Base-by-base conservation (phyloP, 2,888 invertebrate species). In the Dicyrtomina minuta region DNA sequence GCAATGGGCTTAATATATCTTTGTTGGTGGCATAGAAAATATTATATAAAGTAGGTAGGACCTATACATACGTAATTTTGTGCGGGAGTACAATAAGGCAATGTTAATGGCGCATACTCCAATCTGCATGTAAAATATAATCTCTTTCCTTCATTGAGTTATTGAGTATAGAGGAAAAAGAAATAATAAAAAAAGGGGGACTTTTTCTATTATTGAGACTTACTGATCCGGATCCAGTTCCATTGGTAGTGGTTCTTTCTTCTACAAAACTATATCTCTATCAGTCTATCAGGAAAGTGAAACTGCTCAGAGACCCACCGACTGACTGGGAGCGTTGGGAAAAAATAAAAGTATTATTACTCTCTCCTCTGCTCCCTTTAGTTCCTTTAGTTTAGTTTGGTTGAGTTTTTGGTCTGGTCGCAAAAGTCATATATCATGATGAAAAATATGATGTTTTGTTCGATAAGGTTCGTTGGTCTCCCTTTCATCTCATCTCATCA, bases 401-500 rank as follows among this genome's bases (percentile, higher is more conserved):
- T 46, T 46, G n/a, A 10, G 20, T 49, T 2, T 17, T 58, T 26
- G 22, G 13, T 33, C 22, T 33, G n/a, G 26, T 26, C 39, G 26
- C 27, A 58, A 58, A 58, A 22, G 58, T 58, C 58, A 58, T 58
- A 60, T 33, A 60, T 60, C 44, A 60, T 43, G 44, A 12, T 60
- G 43, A 41, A 60, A 60, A 60, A 60, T 60, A 60, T 60, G 26
- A 60, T 60, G 60, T 60, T 60, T 44, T 60, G 60, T 44, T 60
- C 60, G 60, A 44, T 22, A 60, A 60, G 60, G 60, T 60, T 60
- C 60, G 60, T 60, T 60, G 60, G 46, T 46, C 46, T 60, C 60
- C 46, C 60, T 60, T 44, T 60, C 60, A 60, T 24, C 60, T 43
- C 60, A 26, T 22, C 43, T 59, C 59, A 41, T 59, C 55, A 22